These are phyloP conservation scores for Polydrusus cervinus DNA, from an alignment of 2,888 invertebrate species.

Conservation along the genomic window DNA sequence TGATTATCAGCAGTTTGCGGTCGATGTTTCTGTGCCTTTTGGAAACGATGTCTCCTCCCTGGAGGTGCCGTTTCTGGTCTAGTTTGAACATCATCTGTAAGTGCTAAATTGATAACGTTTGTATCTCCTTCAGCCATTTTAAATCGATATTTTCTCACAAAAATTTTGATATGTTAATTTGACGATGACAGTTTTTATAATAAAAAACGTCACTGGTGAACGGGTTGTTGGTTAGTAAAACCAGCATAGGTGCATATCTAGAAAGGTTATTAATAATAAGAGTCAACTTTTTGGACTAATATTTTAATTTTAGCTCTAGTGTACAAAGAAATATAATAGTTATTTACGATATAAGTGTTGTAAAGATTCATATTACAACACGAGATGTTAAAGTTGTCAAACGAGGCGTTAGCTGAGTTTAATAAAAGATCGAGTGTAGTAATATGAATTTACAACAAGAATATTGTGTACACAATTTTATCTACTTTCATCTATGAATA, in stretches of 20 bases:
- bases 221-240: neutral
- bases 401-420: too few species aligned
- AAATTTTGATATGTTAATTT: slow-evolving; percentile 4
- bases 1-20: slow-evolving; percentile 13
- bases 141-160: neutral
- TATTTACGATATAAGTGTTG: too few species aligned
- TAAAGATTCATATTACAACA: too few species aligned
- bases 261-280: too few species aligned
- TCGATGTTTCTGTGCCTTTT: slow-evolving; percentile 11
- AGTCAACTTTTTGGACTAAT: too few species aligned
- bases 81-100: neutral
- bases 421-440: too few species aligned
- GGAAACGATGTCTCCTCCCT: slow-evolving; percentile 1
- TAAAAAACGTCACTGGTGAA: neutral
- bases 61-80: slow-evolving; percentile 13
- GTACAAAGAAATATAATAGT: too few species aligned
- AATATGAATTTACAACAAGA: too few species aligned
- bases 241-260: neutral
- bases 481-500: too few species aligned
- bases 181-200: neutral
- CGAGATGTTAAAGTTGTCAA: too few species aligned
- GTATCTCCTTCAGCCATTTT: slow-evolving; percentile 22
- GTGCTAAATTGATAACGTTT: neutral
- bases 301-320: too few species aligned
- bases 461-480: too few species aligned